Percentiles rank a stretch among this genome's conserved stretches.
These are phyloP conservation scores for Philhelius pedissequus DNA, from an alignment of 2,888 invertebrate genomes.

Conservation along the genomic window DNA sequence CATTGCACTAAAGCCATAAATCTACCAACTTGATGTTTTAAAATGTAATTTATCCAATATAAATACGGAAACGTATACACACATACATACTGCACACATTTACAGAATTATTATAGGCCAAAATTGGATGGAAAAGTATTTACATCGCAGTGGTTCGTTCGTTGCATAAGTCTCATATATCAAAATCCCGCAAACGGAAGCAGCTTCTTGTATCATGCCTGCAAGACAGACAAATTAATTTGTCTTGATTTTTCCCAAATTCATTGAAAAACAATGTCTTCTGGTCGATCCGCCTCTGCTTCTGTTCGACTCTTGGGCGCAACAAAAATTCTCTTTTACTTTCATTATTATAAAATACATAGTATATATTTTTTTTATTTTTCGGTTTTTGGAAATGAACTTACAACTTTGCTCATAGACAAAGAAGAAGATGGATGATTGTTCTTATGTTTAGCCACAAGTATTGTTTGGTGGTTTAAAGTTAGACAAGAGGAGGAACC, in stretches of 20 bases:
- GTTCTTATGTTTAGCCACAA: constrained; percentile 57
- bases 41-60: constrained; percentile 67
- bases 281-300: background rate
- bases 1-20: constrained; percentile 61
- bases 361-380: background rate
- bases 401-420: constrained; percentile 58
- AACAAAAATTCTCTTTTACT: background rate
- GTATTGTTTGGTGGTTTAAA: constrained; percentile 26
- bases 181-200: constrained; percentile 51
- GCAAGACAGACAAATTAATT: constrained; percentile 65
- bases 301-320: constrained; percentile 16
- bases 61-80: constrained; percentile 24
- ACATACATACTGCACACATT: background rate
- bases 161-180: constrained; percentile 54
- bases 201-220: constrained; percentile 49
- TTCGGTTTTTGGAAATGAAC: constrained; percentile 45
- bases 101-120: background rate
- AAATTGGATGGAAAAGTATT: constrained; percentile 3
- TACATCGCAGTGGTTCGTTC: constrained; percentile 42
- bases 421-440: constrained; percentile 65
- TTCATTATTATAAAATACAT: background rate
- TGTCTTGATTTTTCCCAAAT: constrained; percentile 65
- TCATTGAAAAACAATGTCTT: constrained; percentile 66
- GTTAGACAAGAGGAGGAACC: background rate
- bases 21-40: constrained; percentile 64